Conservation (phyloP, 2,113 vertebrate species). For the Psammodynastes pulverulentus region DNA sequence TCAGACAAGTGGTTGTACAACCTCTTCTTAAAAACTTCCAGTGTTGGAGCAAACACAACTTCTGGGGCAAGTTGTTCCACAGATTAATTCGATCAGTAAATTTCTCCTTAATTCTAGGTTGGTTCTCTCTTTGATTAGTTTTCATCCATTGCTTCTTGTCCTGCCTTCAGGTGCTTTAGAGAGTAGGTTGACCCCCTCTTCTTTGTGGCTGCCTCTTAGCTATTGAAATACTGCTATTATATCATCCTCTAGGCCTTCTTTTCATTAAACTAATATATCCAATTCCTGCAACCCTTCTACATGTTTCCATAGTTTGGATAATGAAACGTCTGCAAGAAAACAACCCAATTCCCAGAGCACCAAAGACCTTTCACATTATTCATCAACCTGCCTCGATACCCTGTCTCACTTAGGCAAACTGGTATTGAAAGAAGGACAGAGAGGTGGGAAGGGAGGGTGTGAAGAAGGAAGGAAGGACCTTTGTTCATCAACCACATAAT, state of each 20-base stretch:
- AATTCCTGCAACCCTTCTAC: neutral
- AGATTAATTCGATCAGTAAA: neutral
- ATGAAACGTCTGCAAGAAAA: neutral
- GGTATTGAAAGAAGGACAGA: neutral
- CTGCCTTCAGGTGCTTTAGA: neutral
- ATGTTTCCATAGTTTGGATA: neutral
- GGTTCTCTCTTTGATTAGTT: neutral
- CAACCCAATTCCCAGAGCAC: neutral
- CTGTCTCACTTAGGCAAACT: neutral
- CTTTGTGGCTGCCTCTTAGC: neutral
- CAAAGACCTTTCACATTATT: neutral
- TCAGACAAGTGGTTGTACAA: neutral
- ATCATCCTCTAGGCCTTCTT: neutral
- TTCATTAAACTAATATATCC: neutral
- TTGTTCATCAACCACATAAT: rapidly evolving
- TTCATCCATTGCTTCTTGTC: neutral
- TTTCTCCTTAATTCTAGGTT: neutral
- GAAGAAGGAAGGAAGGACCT: neutral
- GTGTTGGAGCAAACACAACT: neutral
- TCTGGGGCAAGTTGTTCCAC: neutral
- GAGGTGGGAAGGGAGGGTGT: neutral
- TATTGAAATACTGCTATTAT: neutral
- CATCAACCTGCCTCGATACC: neutral
- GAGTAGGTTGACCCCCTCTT: neutral
- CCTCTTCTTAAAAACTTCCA: neutral